phyloP scores from a whole-genome alignment of 2,113 vertebrate genomes.

The Craseonycteris thonglongyai region DNA sequence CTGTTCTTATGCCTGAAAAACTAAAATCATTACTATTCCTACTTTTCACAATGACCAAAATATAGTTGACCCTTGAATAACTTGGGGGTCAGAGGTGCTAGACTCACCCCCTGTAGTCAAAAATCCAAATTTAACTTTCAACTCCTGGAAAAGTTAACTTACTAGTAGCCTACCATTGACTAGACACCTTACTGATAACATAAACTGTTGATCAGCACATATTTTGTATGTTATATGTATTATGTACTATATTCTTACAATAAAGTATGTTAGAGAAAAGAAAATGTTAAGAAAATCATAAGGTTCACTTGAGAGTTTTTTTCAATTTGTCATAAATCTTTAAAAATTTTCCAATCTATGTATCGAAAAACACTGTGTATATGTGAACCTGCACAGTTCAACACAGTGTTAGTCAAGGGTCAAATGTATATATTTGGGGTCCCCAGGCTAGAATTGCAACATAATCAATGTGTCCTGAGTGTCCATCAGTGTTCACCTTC shows the following conservation, averaged over 20 bases:
- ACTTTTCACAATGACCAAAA: conserved; percentile 12
- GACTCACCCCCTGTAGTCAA: neutral
- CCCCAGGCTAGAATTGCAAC: neutral
- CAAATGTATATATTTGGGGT: neutral
- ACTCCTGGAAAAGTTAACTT: neutral
- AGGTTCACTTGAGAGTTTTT: neutral
- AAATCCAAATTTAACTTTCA: neutral
- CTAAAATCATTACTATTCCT: conserved; percentile 25
- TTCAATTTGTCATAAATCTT: neutral
- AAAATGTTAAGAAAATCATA: neutral
- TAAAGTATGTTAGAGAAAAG: neutral
- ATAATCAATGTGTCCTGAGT: neutral
- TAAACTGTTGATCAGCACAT: neutral
- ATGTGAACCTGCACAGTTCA: neutral
- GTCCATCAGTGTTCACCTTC: conserved; percentile 1
- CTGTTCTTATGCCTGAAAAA: neutral
- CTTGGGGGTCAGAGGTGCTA: no score
- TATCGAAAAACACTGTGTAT: neutral
- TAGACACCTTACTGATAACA: neutral
- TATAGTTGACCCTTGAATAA: neutral
- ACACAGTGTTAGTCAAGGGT: neutral
- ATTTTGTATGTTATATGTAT: neutral
- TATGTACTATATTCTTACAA: neutral
- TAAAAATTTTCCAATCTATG: neutral
- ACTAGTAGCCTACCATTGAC: neutral